Percentiles rank a stretch among this genome's conserved stretches.
These are phyloP conservation scores for Tromatobia lineatoria DNA, from an alignment of 2,888 invertebrate species.

Conservation along the genomic window DNA sequence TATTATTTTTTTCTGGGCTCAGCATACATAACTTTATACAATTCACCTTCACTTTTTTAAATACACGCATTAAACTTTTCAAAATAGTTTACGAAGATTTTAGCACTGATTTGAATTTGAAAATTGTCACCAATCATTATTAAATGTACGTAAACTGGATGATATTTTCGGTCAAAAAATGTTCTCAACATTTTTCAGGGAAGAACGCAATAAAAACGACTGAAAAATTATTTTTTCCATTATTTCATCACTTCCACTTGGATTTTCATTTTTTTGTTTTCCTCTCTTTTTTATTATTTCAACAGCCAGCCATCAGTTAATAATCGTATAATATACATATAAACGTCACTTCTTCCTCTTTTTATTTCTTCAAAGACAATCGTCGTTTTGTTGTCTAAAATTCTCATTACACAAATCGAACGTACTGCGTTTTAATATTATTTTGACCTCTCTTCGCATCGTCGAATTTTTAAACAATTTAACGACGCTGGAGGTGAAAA, in stretches of 20 bases:
- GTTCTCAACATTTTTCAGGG: background rate
- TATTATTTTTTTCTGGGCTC: too few species aligned
- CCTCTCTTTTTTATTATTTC: conserved; percentile 34
- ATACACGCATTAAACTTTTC: too few species aligned
- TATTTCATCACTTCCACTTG: background rate
- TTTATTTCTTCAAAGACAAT: conserved; percentile 50
- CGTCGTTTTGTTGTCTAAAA: conserved; percentile 38
- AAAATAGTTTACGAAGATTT: too few species aligned
- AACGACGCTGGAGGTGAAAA: background rate
- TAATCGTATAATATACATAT: conserved; percentile 71
- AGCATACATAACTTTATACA: too few species aligned
- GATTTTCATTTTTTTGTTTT: conserved; percentile 2
- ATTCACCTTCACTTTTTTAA: too few species aligned
- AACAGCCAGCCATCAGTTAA: conserved; percentile 65
- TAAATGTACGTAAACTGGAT: background rate
- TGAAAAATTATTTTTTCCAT: background rate
- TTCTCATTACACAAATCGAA: conserved; percentile 43
- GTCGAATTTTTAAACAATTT: background rate
- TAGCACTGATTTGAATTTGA: too few species aligned
- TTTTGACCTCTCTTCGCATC: background rate
- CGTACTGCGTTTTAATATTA: conserved; percentile 35
- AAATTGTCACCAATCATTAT: too few species aligned
- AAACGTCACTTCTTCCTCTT: conserved; percentile 73
- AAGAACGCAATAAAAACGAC: background rate
- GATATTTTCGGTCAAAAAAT: background rate